phyloP scores from a whole-genome alignment of 2,113 vertebrate species.

The Chelonoidis abingdonii region DNA sequence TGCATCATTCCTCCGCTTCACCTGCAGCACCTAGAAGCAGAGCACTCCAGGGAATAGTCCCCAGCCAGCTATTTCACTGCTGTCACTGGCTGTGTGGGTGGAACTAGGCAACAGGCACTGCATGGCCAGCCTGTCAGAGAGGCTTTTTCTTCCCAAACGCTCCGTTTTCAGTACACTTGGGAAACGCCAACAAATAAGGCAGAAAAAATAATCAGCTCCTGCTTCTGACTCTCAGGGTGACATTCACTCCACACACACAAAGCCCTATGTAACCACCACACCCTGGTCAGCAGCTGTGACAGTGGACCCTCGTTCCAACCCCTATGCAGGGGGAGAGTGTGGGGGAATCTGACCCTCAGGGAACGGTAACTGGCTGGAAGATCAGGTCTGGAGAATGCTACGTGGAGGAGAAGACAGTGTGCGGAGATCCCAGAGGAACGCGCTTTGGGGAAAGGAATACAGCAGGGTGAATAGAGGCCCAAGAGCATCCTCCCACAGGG shows the following conservation, averaged over 20 bases:
- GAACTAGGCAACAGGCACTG: rapidly evolving
- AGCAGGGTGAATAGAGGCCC: neutral
- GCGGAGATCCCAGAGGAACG: neutral
- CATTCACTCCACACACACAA: neutral
- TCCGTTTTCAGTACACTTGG: neutral
- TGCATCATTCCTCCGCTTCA: neutral
- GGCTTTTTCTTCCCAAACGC: too few relatives aligned
- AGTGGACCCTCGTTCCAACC: neutral
- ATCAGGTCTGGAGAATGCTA: neutral
- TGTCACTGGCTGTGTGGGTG: neutral
- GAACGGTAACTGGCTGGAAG: neutral
- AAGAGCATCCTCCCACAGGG: neutral
- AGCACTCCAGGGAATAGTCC: neutral
- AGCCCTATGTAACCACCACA: rapidly evolving
- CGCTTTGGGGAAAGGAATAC: neutral
- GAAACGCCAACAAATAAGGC: neutral
- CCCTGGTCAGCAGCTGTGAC: neutral
- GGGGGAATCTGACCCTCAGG: neutral
- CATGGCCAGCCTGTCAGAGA: rapidly evolving
- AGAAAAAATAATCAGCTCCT: neutral
- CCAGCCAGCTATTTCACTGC: neutral
- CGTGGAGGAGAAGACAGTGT: neutral
- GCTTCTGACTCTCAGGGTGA: neutral
- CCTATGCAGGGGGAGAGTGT: neutral
- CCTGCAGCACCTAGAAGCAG: neutral